A percentile compares a stretch with the other conserved stretches of the same genome.
Conservation (phyloP, 2,797 vertebrate species). For the Acridotheres tristis region DNA sequence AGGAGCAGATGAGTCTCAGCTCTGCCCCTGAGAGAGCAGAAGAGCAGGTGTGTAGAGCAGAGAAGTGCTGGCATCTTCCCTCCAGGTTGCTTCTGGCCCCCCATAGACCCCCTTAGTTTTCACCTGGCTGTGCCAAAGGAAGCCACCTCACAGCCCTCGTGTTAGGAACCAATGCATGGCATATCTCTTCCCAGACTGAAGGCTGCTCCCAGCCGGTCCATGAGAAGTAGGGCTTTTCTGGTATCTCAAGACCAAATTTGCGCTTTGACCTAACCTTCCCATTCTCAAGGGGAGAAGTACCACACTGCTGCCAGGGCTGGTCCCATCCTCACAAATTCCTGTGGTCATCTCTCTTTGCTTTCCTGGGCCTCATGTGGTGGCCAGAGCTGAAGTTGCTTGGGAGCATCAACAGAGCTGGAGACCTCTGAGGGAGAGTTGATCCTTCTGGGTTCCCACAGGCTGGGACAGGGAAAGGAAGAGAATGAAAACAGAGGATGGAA, state of each 20-base stretch:
- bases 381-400: not conserved
- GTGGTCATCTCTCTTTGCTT: not conserved
- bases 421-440: not conserved
- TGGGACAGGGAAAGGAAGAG: not conserved
- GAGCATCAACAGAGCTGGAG: not conserved
- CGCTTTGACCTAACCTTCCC: not conserved
- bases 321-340: not conserved
- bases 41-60: not conserved
- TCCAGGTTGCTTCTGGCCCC: not conserved
- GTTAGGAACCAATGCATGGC: accelerated
- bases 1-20: accelerated
- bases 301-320: not conserved
- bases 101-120: not conserved
- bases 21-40: not conserved
- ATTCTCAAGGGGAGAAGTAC: not conserved
- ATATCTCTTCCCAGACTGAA: not conserved
- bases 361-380: not conserved
- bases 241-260: not conserved
- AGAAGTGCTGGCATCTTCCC: not conserved
- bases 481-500: not conserved
- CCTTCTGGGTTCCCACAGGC: not conserved
- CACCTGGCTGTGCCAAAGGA: not conserved
- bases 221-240: not conserved
- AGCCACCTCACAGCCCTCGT: not conserved
- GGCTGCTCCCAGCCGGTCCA: not conserved